Conservation (phyloP, 2,888 invertebrate genomes). For the Habrosyne pyritoides region DNA sequence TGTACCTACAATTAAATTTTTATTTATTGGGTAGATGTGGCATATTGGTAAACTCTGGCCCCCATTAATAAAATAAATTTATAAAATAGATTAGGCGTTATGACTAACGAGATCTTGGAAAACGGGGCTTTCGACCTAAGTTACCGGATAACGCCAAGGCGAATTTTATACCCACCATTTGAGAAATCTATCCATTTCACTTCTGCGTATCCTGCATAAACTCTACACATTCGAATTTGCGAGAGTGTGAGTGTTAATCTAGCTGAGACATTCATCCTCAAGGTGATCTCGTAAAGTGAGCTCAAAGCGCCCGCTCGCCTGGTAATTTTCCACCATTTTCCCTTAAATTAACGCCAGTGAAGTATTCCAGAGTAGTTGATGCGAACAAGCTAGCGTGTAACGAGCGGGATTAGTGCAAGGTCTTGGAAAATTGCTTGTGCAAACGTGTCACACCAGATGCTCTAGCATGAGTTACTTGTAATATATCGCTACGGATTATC, state of each 20-base stretch:
- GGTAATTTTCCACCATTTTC: constrained; percentile 45
- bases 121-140: no score
- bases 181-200: neutral
- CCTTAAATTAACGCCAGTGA: constrained; percentile 36
- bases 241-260: neutral
- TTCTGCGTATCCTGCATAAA: neutral
- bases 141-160: no score
- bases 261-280: neutral
- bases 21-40: no score
- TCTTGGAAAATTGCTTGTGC: constrained; percentile 1
- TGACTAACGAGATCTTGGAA: no score
- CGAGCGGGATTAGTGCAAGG: constrained; percentile 20
- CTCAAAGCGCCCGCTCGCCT: constrained; percentile 15
- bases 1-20: no score
- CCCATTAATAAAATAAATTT: no score
- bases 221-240: neutral
- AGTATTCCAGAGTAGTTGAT: constrained; percentile 36
- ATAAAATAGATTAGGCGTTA: no score
- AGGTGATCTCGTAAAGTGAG: constrained; percentile 20
- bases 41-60: no score
- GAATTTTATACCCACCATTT: no score
- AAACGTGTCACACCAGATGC: neutral
- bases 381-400: constrained; percentile 32
- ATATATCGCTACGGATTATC: neutral
- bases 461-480: neutral